Evolutionary conservation across 2,888 invertebrate species (phyloP).

Genomic region (Globia sparganii): DNA sequence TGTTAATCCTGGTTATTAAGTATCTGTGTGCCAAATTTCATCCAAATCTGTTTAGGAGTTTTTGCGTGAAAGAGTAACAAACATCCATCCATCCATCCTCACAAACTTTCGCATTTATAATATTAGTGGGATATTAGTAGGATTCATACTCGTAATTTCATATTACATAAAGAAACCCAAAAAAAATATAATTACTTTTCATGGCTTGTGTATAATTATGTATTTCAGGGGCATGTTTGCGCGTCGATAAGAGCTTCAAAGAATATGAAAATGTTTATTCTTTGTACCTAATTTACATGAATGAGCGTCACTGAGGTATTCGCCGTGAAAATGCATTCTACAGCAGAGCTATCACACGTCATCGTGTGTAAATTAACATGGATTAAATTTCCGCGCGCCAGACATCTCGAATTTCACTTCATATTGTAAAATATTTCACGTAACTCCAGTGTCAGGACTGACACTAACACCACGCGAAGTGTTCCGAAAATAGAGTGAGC

Average conservation of each 20-base stretch:
- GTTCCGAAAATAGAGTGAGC: constrained; percentile 53
- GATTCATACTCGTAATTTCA: too few species aligned
- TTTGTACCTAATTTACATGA: constrained; percentile 21
- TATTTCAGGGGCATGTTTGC: constrained; percentile 18
- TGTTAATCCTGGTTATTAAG: too few species aligned
- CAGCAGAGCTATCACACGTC: constrained; percentile 29
- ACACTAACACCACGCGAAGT: constrained; percentile 47
- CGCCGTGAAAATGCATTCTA: constrained; percentile 28
- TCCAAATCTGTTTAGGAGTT: too few species aligned
- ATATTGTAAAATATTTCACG: constrained; percentile 59
- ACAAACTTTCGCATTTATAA: too few species aligned
- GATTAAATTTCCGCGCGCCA: constrained; percentile 50
- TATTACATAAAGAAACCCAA: background rate
- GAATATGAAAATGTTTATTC: constrained; percentile 19
- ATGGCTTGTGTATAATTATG: constrained; percentile 13
- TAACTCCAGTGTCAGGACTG: constrained; percentile 47
- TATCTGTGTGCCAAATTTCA: too few species aligned
- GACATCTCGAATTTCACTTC: constrained; percentile 52
- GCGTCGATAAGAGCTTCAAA: constrained; percentile 15
- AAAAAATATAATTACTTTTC: constrained; percentile 17
- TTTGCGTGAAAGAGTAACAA: too few species aligned
- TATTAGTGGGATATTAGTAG: too few species aligned
- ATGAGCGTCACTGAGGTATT: constrained; percentile 4
- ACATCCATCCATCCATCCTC: too few species aligned
- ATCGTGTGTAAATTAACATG: constrained; percentile 43